A percentile compares a stretch with the other conserved stretches of the same genome.
phyloP scores from a whole-genome alignment of 2,797 vertebrate species.

The Psittacula echo region DNA sequence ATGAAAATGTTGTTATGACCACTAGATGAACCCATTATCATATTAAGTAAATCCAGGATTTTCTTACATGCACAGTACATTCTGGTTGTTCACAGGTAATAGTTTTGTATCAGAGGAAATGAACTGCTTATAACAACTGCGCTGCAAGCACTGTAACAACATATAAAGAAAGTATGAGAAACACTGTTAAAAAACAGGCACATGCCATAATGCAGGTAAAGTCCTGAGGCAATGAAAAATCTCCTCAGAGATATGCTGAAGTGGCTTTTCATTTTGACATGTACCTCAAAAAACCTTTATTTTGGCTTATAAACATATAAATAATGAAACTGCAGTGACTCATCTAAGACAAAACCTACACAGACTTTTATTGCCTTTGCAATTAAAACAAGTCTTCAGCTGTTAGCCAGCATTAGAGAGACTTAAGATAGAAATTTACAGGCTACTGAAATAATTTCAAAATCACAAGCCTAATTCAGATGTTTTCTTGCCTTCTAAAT shows the following conservation, averaged over 20 bases:
- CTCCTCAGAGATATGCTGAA: not conserved
- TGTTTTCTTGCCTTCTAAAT: not conserved
- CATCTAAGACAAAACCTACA: not conserved
- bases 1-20: conserved; percentile 45
- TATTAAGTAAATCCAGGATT: conserved; percentile 37
- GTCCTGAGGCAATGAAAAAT: not conserved
- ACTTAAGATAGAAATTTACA: not conserved
- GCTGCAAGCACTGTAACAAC: not conserved
- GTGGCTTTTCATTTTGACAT: not conserved
- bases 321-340: not conserved
- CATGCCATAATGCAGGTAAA: not conserved
- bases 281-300: not conserved
- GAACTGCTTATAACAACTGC: not conserved
- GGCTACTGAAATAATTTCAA: not conserved
- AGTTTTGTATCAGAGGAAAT: not conserved
- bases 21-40: conserved; percentile 15
- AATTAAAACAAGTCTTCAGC: not conserved
- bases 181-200: not conserved
- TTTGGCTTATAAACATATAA: not conserved
- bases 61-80: not conserved
- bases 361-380: not conserved
- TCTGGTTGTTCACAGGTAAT: not conserved
- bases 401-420: not conserved
- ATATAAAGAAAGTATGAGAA: fast-evolving
- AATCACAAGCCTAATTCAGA: not conserved